A percentile compares a stretch with the other conserved stretches of the same genome.
phyloP scores from a whole-genome alignment of 2,888 invertebrate genomes.

The Eledone cirrhosa region DNA sequence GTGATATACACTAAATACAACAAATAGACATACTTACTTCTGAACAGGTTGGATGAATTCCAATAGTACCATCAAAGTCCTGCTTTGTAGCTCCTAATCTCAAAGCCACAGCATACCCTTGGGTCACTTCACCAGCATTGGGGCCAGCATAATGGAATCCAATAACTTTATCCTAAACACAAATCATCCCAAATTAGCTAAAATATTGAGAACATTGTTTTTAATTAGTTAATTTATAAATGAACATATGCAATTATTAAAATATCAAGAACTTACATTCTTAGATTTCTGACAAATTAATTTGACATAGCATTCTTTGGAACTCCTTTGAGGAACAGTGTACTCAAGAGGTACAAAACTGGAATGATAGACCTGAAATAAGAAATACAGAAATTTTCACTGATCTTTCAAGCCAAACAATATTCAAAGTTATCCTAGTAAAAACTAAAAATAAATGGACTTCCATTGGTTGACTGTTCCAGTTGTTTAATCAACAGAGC shows the following conservation, averaged over 20 bases:
- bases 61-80: constrained; percentile 71
- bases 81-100: constrained; percentile 70
- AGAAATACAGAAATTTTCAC: neutral
- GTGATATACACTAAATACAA: too few relatives aligned
- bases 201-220: neutral
- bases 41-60: constrained; percentile 74
- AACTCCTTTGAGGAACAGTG: constrained; percentile 88
- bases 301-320: constrained; percentile 90
- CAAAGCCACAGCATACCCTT: constrained; percentile 73
- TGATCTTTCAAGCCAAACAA: too few relatives aligned
- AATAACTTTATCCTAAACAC: constrained; percentile 60
- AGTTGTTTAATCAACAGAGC: too few relatives aligned
- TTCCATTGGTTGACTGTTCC: too few relatives aligned
- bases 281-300: constrained; percentile 71
- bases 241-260: neutral
- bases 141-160: constrained; percentile 73
- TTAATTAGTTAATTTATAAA: too few relatives aligned
- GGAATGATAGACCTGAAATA: constrained; percentile 80
- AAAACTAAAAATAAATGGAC: too few relatives aligned
- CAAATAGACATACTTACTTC: constrained; percentile 67
- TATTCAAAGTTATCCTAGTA: too few relatives aligned
- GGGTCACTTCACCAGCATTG: constrained; percentile 74
- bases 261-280: constrained; percentile 48
- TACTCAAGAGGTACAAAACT: constrained; percentile 96
- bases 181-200: neutral